Base-by-base conservation (phyloP, 2,888 invertebrate species). In the Notocelia uddmanniana region DNA sequence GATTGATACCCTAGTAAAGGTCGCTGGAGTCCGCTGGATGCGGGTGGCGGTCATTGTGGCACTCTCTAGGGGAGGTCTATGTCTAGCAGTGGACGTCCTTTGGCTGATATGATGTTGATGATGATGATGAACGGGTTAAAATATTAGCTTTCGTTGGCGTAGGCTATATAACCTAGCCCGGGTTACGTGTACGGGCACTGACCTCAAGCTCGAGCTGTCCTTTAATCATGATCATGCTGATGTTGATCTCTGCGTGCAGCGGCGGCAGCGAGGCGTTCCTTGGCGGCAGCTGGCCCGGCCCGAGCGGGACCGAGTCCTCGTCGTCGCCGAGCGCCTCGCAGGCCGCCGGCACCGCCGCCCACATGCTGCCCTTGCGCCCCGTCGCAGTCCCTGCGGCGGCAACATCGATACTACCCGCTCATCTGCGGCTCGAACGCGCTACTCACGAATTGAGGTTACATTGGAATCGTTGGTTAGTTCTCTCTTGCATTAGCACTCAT, bases 171-270 rank as follows among this genome's bases (percentile, higher is more conserved):
- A n/a, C n/a, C n/a, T n/a, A n/a, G n/a, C n/a, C n/a, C 1, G 11
- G 13, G 6, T 23, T 13, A 15, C n/a, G n/a, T 18, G 0, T 18
- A 18, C 23, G 13, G 15, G 37, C n/a, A 69, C 80, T 85, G 54
- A 95, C 95, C 94, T 98, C 98, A 26, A 98, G 97, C 88, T 98
- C 98, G 74, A 98, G 95, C 80, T 97, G 97, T 80, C 98, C 98
- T 92, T 98, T 98, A 84, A 97, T 96, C 95, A 98, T 97, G 82
- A 97, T 95, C 81, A 98, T 96, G 74, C 97, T 97, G 87, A 98
- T 94, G 86, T 97, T 97, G 78, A 98, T 95, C 90, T 98, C 97
- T 5, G 98, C 97, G 79, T 96, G 96, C 72, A 95, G 95, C 82
- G 95, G 95, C 80, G 94, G 95, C 79, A 96, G 91, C 78, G 95